These are phyloP conservation scores for Anthophora plumipes DNA, from an alignment of 2,888 invertebrate genomes.

Conservation along the genomic window DNA sequence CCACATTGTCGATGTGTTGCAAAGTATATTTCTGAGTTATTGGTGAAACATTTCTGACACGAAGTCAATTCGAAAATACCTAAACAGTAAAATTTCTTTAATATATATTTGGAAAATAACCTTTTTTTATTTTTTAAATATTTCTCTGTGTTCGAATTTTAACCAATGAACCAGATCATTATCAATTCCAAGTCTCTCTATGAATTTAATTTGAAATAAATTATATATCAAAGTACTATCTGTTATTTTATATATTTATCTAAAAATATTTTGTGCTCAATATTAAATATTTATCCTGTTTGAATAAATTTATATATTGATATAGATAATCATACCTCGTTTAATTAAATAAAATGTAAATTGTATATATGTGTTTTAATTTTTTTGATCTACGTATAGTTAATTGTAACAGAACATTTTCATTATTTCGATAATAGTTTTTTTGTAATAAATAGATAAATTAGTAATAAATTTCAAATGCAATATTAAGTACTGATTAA, in stretches of 20 bases:
- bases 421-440: background rate
- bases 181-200: background rate
- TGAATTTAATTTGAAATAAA: background rate
- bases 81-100: background rate
- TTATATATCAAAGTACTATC: background rate
- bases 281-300: background rate
- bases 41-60: no score
- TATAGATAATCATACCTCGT: no score
- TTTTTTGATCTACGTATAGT: background rate
- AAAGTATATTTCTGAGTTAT: background rate
- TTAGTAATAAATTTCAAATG: no score
- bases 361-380: background rate
- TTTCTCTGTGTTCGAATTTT: background rate
- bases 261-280: background rate
- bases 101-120: background rate
- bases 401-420: background rate
- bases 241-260: background rate
- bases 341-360: no score
- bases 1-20: constrained; percentile 10
- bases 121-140: background rate
- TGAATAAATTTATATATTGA: background rate
- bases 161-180: background rate
- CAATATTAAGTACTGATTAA: no score
- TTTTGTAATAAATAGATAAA: no score
- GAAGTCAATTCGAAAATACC: no score